A percentile compares a stretch with the other conserved stretches of the same genome.
These are phyloP conservation scores for Meriones psammophilus DNA, from an alignment of 2,797 vertebrate species.

Conservation along the genomic window DNA sequence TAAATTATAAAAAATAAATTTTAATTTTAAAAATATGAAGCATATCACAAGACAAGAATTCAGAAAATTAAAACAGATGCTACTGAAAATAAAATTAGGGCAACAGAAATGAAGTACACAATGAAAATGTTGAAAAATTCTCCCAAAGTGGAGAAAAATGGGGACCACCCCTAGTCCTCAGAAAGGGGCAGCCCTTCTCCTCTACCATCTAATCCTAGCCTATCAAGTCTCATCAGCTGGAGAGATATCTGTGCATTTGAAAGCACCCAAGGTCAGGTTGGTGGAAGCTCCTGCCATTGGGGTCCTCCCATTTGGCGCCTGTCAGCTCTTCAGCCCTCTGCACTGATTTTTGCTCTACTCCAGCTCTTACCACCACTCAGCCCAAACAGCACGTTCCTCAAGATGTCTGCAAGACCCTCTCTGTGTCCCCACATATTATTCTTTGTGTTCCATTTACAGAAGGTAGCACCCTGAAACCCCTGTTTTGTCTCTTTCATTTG, in stretches of 20 bases:
- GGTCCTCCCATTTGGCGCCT: neutral
- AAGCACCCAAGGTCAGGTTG: neutral
- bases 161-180: too few species aligned
- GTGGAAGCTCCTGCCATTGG: too few species aligned
- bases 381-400: neutral
- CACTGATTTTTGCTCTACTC: neutral
- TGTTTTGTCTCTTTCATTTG: neutral
- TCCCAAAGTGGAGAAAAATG: neutral
- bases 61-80: constrained; percentile 6
- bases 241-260: neutral
- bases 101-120: neutral
- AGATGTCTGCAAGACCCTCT: neutral
- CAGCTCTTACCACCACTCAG: neutral
- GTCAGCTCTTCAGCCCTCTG: too few species aligned
- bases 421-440: neutral
- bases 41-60: neutral
- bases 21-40: neutral
- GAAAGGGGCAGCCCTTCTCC: too few species aligned
- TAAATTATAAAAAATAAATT: too few species aligned
- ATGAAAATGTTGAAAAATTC: neutral
- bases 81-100: constrained; percentile 6
- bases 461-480: neutral
- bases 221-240: neutral
- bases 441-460: neutral
- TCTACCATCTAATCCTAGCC: too few species aligned